phyloP scores from a whole-genome alignment of 2,888 invertebrate species.

The Drosophila kuntzei region DNA sequence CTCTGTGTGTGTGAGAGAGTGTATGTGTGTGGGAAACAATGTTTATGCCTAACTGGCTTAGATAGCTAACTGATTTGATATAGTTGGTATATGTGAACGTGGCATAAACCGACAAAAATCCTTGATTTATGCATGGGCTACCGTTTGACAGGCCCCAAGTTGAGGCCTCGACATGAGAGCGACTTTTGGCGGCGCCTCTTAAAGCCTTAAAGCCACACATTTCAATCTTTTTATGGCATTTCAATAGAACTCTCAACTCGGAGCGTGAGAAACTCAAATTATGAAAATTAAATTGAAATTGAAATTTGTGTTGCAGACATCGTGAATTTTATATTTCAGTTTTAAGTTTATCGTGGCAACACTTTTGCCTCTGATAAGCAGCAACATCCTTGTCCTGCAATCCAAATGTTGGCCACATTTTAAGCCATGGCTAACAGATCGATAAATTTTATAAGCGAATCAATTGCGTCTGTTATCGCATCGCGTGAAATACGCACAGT shows the following conservation, averaged over 20 bases:
- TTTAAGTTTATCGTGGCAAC: constrained; percentile 59
- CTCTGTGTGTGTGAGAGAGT: constrained; percentile 28
- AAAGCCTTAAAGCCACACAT: constrained; percentile 64
- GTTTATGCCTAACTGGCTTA: constrained; percentile 74
- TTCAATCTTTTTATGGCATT: constrained; percentile 80
- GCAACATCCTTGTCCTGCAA: constrained; percentile 17
- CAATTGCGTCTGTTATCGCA: constrained; percentile 79
- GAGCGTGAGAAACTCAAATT: constrained; percentile 78
- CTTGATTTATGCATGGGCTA: constrained; percentile 80
- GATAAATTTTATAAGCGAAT: constrained; percentile 83
- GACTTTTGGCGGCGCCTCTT: constrained; percentile 72
- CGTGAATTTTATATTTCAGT: constrained; percentile 2
- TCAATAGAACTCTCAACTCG: constrained; percentile 68
- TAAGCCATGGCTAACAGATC: constrained; percentile 68
- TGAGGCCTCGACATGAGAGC: constrained; percentile 9
- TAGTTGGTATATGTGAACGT: constrained; percentile 44
- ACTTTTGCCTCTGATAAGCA: constrained; percentile 66
- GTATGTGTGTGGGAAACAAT: constrained; percentile 72
- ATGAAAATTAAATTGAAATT: constrained; percentile 64
- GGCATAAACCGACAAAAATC: constrained; percentile 61
- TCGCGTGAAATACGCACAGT: constrained; percentile 75
- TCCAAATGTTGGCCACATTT: constrained; percentile 51
- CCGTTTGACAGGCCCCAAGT: constrained; percentile 69
- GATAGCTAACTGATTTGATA: constrained; percentile 60
- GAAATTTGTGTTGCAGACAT: constrained; percentile 2